Evolutionary conservation across 2,888 invertebrate genomes (phyloP).

Genomic region (Patella ulyssiponensis): DNA sequence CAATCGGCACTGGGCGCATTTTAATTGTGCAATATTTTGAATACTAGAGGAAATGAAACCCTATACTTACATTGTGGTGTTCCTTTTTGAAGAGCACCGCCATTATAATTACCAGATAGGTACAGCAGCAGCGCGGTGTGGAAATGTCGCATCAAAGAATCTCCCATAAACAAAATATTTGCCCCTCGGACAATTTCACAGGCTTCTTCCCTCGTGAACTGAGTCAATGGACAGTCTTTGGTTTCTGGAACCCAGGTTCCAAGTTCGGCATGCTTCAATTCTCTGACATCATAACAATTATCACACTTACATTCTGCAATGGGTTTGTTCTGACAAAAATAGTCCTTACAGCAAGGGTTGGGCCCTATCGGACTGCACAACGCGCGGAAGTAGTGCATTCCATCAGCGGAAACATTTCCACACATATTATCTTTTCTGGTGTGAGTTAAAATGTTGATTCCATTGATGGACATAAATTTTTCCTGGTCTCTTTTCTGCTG

Average conservation of each 20-base stretch:
- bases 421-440: background rate
- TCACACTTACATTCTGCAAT: background rate
- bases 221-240: background rate
- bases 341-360: background rate
- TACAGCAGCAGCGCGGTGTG: background rate
- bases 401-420: background rate
- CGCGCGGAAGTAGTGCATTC: background rate
- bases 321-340: background rate
- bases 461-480: background rate
- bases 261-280: conserved; percentile 4
- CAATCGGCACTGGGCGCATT: too few species aligned
- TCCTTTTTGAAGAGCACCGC: background rate
- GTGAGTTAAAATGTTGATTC: background rate
- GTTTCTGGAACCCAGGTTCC: background rate
- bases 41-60: too few species aligned
- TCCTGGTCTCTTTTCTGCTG: conserved; percentile 3
- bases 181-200: background rate
- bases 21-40: too few species aligned
- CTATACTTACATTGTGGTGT: conserved; percentile 1
- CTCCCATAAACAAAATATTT: background rate
- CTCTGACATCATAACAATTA: background rate
- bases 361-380: conserved; percentile 1
- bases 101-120: background rate
- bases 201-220: background rate
- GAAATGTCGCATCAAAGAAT: conserved; percentile 1